Base-by-base conservation (phyloP, 1,140 invertebrate species). In the Paraescarpia echinospica region DNA sequence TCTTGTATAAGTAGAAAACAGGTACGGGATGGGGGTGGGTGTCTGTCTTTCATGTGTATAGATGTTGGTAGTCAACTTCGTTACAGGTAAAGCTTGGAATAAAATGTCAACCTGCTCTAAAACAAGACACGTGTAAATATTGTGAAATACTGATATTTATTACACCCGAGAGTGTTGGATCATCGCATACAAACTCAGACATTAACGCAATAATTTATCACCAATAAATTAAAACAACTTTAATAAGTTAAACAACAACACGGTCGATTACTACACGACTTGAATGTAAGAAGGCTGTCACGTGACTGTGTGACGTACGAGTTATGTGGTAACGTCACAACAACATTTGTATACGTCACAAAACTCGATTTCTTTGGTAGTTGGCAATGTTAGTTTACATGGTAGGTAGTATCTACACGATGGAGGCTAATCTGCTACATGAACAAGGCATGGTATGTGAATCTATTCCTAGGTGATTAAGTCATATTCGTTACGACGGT, bases 211-310 rank as follows among this genome's bases (percentile, higher is more conserved):
- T 77, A 77, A 77, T 77, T 77, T 77, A 77, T 77, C 59, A 77
- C 59, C 59, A 77, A 77, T 77, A 77, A 18, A 77, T 77, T 77
- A 77, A 18, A 77, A 77, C 59, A 77, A 77, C 59, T 77, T 4
- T 77, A 77, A 77, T 77, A 77, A 77, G 59, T 77, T 77, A 77
- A 77, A 77, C 59, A 77, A 77, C 59, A 77, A 77, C 59, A 77
- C 59, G 59, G 59, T 77, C 59, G 59, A 77, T 77, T 77, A 77
- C 59, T 77, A 27, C 22, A 31, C 59, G 59, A 77, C 59, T 77
- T 77, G 59, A 77, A 77, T 77, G 59, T 77, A 77, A 77, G 27
- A 77, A 77, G 59, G 22, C 59, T 77, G 59, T 77, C 59, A 77
- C 27, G 59, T 77, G 59, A 77, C 59, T 77, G 27, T 0, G 41